These are phyloP conservation scores for Macaria notata DNA, from an alignment of 2,888 invertebrate genomes.

Conservation along the genomic window DNA sequence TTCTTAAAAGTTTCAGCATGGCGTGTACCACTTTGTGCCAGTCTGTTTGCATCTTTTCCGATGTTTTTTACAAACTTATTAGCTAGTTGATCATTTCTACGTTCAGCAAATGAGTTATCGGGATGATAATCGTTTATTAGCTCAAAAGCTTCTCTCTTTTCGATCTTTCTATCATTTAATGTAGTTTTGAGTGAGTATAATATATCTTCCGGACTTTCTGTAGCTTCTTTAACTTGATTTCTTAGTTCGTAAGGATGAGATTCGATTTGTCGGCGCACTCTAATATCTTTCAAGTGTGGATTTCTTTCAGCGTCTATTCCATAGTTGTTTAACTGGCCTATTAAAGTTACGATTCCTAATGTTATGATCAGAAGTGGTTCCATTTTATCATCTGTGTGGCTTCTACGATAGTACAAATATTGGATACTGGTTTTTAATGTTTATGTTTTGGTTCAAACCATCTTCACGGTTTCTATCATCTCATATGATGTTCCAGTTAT, in stretches of 20 bases:
- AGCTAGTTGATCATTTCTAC: neutral
- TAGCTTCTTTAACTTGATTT: neutral
- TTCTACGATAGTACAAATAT: no score
- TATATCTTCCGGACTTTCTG: neutral
- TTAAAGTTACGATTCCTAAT: slow-evolving; percentile 38
- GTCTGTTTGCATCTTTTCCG: no score
- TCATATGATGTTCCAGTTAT: no score
- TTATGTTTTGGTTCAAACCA: no score
- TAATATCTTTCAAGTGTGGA: slow-evolving; percentile 36
- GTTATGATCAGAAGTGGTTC: slow-evolving; percentile 11
- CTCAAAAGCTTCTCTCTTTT: neutral
- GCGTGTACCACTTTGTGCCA: no score
- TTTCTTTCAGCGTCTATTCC: slow-evolving; percentile 39
- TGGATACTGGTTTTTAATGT: no score
- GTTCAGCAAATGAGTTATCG: neutral
- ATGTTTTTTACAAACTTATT: no score
- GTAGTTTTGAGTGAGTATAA: neutral
- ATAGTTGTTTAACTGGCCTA: slow-evolving; percentile 41
- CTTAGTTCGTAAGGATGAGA: neutral
- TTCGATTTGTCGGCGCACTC: slow-evolving; percentile 37
- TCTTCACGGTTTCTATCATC: no score
- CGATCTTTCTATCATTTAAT: neutral
- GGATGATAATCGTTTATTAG: neutral
- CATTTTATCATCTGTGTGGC: slow-evolving; percentile 2
- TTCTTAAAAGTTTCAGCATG: no score